A percentile compares a stretch with the other conserved stretches of the same genome.
phyloP scores from a whole-genome alignment of 2,797 vertebrate species.

The Rhodeus uyekii region DNA sequence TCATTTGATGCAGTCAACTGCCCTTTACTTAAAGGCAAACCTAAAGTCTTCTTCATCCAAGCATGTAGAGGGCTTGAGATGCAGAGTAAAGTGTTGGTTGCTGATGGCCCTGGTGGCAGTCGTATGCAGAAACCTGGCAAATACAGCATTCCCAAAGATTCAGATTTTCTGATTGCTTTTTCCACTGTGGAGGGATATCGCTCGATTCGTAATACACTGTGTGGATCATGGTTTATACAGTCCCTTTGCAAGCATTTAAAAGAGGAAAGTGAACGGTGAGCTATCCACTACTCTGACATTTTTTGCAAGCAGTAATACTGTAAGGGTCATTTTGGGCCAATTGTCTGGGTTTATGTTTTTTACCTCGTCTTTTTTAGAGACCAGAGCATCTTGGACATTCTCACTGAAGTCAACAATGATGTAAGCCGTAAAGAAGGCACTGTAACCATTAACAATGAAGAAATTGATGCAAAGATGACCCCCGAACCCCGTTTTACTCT shows the following conservation, averaged over 20 bases:
- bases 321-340: not conserved
- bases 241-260: constrained; percentile 78
- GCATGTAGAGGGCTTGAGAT: not conserved
- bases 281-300: not conserved
- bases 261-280: constrained; percentile 76
- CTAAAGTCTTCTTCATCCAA: constrained; percentile 57
- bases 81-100: not conserved
- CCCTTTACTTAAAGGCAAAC: constrained; percentile 25
- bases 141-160: constrained; percentile 67
- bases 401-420: constrained; percentile 59
- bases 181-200: constrained; percentile 76
- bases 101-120: not conserved
- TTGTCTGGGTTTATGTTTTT: not conserved
- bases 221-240: constrained; percentile 85
- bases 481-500: constrained; percentile 62
- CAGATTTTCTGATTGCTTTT: constrained; percentile 82
- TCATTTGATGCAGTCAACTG: constrained; percentile 43
- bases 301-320: not conserved
- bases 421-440: constrained; percentile 57
- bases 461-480: constrained; percentile 55
- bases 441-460: fast-evolving
- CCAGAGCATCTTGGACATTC: constrained; percentile 63
- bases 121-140: not conserved
- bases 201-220: constrained; percentile 49
- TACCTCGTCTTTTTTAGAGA: constrained; percentile 51